A percentile compares a stretch with the other conserved stretches of the same genome.
These are phyloP conservation scores for Panopea generosa DNA, from an alignment of 2,888 invertebrate genomes.

Conservation along the genomic window DNA sequence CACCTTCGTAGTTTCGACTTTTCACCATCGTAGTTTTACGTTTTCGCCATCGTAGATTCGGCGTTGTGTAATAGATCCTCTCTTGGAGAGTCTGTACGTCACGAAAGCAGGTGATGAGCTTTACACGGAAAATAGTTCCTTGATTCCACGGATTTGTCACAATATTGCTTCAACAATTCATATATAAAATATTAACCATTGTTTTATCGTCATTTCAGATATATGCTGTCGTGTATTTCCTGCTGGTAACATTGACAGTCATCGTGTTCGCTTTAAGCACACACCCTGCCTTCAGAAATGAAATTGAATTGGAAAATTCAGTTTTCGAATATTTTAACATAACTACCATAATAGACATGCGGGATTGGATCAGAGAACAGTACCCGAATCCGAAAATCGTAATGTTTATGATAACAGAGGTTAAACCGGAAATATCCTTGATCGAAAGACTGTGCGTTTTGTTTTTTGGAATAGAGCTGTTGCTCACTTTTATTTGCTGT, in stretches of 20 bases:
- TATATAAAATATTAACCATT: too few relatives aligned
- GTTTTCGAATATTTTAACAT: too few relatives aligned
- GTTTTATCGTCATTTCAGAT: slow-evolving; percentile 22
- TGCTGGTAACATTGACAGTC: slow-evolving; percentile 47
- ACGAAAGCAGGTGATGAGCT: too few relatives aligned
- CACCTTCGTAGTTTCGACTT: too few relatives aligned
- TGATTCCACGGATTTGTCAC: too few relatives aligned
- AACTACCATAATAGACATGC: background rate
- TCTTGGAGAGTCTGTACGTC: too few relatives aligned
- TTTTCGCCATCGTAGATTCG: too few relatives aligned
- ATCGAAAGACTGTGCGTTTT: slow-evolving; percentile 69
- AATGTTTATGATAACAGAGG: slow-evolving; percentile 18
- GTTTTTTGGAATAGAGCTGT: slow-evolving; percentile 76
- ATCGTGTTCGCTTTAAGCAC: slow-evolving; percentile 47
- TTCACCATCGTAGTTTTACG: too few relatives aligned
- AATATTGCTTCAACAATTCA: too few relatives aligned
- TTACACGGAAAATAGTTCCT: too few relatives aligned
- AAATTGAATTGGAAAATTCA: background rate
- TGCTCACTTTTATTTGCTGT: slow-evolving; percentile 64
- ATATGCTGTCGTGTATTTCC: slow-evolving; percentile 31
- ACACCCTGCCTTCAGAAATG: slow-evolving; percentile 48
- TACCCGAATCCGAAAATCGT: slow-evolving; percentile 18
- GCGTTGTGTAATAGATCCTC: too few relatives aligned
- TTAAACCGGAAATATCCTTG: slow-evolving; percentile 53
- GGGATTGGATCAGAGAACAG: slow-evolving; percentile 1